Evolutionary conservation across 1,140 invertebrate species (phyloP).

Genomic region (Frieseomelitta varia): DNA sequence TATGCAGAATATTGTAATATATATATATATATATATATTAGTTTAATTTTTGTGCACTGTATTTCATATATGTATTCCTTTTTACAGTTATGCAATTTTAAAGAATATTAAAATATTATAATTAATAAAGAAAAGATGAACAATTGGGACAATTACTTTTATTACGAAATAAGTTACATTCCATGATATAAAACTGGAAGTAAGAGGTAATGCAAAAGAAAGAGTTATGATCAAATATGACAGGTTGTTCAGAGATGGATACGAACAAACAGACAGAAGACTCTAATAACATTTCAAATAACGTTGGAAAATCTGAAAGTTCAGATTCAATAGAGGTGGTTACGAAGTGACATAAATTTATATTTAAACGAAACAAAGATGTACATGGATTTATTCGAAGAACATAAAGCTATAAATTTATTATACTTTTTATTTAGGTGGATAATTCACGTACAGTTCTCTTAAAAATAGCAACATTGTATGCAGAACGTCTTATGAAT

Average conservation of each 20-base stretch:
- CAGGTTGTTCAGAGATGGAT: slow-evolving; percentile 61
- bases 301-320: slow-evolving; percentile 38
- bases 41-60: background rate
- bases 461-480: slow-evolving; percentile 91
- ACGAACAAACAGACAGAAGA: slow-evolving; percentile 20
- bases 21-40: background rate
- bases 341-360: background rate
- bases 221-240: slow-evolving; percentile 61
- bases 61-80: background rate
- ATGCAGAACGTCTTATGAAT: slow-evolving; percentile 92
- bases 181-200: background rate
- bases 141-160: background rate
- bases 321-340: slow-evolving; percentile 69
- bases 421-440: slow-evolving; percentile 81
- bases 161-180: background rate
- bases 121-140: background rate
- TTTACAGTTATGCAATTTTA: background rate
- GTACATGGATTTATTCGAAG: too few relatives aligned
- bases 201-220: slow-evolving; percentile 33
- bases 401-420: background rate
- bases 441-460: slow-evolving; percentile 91
- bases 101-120: background rate
- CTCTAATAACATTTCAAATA: slow-evolving; percentile 18
- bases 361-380: background rate
- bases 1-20: too few relatives aligned